A percentile compares a stretch with the other conserved stretches of the same genome.
Evolutionary conservation across 1,140 invertebrate genomes (phyloP).

Genomic region (Coptotermes formosanus): DNA sequence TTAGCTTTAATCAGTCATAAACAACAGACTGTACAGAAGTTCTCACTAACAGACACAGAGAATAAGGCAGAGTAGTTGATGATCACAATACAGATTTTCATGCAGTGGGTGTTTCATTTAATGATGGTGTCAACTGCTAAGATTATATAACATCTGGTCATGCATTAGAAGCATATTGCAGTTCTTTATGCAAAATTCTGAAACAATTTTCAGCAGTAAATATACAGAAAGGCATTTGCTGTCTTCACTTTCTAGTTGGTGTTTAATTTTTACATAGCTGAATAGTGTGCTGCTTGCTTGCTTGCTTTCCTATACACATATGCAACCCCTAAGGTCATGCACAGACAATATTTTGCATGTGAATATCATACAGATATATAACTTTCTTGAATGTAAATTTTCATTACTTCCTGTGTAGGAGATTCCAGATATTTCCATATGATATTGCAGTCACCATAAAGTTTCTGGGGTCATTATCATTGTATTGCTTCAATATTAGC

Average conservation of each 20-base stretch:
- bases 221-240: background rate
- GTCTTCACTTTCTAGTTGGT: background rate
- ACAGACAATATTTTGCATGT: background rate
- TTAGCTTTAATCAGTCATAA: background rate
- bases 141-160: background rate
- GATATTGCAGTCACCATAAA: too few species aligned
- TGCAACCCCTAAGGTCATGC: background rate
- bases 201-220: background rate
- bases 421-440: too few species aligned
- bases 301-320: background rate
- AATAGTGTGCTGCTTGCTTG: background rate
- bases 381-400: too few species aligned
- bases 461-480: too few species aligned
- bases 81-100: background rate
- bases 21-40: background rate
- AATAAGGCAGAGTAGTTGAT: background rate
- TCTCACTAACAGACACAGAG: background rate
- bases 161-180: constrained; percentile 23
- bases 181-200: background rate
- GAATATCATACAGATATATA: too few species aligned
- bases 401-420: too few species aligned
- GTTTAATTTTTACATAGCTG: background rate
- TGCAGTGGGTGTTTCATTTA: background rate
- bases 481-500: too few species aligned
- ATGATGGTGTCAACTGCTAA: too few species aligned